Evolutionary conservation across 2,113 vertebrate genomes (phyloP).

Genomic region (Archocentrus centrarchus): DNA sequence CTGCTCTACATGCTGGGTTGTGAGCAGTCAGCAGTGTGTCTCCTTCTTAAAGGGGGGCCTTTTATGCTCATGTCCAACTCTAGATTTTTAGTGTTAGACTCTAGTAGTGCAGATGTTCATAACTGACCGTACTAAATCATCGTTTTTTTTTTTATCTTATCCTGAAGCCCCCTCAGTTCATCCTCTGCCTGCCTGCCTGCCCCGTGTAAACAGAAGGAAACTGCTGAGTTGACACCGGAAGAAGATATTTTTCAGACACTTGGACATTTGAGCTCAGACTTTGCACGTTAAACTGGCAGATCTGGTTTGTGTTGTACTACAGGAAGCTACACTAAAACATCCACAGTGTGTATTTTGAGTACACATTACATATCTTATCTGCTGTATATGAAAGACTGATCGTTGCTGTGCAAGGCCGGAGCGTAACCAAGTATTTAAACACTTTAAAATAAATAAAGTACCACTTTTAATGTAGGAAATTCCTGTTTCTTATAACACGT

Average conservation of each 20-base stretch:
- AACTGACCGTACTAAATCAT: neutral
- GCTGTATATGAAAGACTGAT: neutral
- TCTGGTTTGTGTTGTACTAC: accelerated
- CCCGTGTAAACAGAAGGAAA: neutral
- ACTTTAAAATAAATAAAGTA: neutral
- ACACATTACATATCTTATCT: accelerated
- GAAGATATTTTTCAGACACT: no score
- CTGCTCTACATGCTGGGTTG: neutral
- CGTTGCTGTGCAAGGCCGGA: neutral
- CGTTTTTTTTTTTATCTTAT: neutral
- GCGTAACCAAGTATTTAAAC: neutral
- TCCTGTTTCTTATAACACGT: no score
- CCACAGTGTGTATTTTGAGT: no score
- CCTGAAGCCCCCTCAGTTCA: neutral
- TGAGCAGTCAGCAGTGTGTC: neutral
- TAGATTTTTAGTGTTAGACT: no score
- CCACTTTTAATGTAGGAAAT: neutral
- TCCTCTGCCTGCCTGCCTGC: neutral
- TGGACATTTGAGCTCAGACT: neutral
- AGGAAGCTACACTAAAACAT: neutral
- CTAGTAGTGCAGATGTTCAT: no score
- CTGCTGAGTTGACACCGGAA: no score
- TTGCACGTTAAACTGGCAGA: neutral
- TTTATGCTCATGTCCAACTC: neutral
- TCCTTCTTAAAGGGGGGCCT: accelerated